Base-by-base conservation (phyloP, 2,797 vertebrate genomes). In the Propithecus perrieri region DNA sequence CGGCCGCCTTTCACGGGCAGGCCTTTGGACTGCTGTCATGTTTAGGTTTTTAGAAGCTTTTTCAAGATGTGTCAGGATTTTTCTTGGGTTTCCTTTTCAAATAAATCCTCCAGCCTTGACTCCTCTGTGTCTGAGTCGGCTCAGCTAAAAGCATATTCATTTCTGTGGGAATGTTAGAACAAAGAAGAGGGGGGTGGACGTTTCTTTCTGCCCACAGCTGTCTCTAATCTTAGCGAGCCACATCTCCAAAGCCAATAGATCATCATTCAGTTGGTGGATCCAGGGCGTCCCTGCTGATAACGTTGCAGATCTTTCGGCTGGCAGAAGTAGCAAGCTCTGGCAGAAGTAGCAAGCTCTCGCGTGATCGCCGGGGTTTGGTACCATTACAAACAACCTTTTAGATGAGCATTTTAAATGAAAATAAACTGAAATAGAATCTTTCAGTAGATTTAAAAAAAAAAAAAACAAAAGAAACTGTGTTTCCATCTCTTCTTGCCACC, bases 131-230 rank as follows among this genome's bases (percentile, higher is more conserved):
- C 97, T 97, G 59, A 69, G 38, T 33, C 72, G 35, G 20, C 96
- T 96, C 89, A 72, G 88, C 92, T 95, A 75, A 95, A 95, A 96
- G 86, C 65, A 28, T 46, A 33, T 84, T 95, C 50, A 95, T 96
- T 97, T 98, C 97, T 84, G n/a, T 96, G 97, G 89, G 97, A 98
- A 97, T 93, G 75, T 87, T 18, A 93, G 80, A 95, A 96, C 74
- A 10, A 9, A 75, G 43, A 33, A 20, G 55, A 0, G 26, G 35
- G 13, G 13, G 26, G 30, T 14, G 33, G 50, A 2, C 1, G 24
- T 18, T 89, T 87, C 78, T 72, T 85, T 78, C 74, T 59, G 35
- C 75, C 57, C 92, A 89, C 74, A 89, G 86, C 83, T 93, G 84
- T 63, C 89, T 97, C 89, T 93, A 22, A 83, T 95, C 89, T 89